Conservation (phyloP, 2,113 vertebrate species). For the Catharus minimus region DNA sequence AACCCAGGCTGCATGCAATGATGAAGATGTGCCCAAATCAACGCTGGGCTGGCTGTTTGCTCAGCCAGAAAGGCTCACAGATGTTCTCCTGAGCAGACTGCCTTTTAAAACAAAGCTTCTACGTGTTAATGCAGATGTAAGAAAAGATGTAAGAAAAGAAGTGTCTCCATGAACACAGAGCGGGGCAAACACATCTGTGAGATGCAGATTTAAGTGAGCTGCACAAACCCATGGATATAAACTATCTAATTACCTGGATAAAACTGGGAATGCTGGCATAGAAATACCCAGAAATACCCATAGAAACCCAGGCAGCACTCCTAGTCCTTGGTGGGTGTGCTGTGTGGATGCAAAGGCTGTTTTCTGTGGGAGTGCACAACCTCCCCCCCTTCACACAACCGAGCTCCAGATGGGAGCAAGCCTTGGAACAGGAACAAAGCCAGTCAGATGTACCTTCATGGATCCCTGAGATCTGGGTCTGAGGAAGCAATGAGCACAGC, state of each 20-base stretch:
- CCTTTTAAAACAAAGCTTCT: not conserved
- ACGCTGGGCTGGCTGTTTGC: not conserved
- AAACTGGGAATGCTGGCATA: not conserved
- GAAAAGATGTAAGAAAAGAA: not conserved
- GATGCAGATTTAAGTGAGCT: not conserved
- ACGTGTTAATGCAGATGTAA: not conserved
- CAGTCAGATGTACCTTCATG: not conserved
- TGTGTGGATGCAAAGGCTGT: not conserved
- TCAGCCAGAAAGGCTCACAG: not conserved
- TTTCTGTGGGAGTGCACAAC: not conserved
- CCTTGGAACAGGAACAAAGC: not conserved
- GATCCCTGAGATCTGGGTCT: not conserved
- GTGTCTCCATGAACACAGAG: not conserved
- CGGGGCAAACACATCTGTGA: not conserved
- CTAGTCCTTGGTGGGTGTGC: not conserved
- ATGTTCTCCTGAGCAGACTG: not conserved
- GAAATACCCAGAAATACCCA: no score
- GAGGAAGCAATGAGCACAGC: not conserved
- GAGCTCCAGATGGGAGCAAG: not conserved
- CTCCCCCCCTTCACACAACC: not conserved
- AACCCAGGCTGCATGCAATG: not conserved
- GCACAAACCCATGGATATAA: not conserved
- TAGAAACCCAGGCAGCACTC: not conserved
- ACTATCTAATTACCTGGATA: not conserved
- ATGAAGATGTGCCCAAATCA: not conserved